These are phyloP conservation scores for Riparia riparia DNA, from an alignment of 2,113 vertebrate genomes.

Conservation along the genomic window DNA sequence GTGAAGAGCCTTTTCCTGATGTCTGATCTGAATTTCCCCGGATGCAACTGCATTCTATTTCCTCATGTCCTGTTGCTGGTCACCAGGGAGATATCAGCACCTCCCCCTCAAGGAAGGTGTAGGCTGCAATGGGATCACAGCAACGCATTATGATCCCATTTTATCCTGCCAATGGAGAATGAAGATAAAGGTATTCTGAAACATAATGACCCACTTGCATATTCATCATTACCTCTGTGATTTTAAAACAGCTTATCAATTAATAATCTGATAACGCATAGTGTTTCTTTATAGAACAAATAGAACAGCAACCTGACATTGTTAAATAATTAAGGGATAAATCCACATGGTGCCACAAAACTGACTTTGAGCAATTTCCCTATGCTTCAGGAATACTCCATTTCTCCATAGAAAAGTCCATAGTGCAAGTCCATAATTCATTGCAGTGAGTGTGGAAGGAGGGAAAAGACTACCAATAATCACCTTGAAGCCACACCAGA, in stretches of 20 bases:
- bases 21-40: not conserved
- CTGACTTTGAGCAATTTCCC: not conserved
- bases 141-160: not conserved
- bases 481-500: not conserved
- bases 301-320: not conserved
- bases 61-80: not conserved
- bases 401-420: not conserved
- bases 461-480: not conserved
- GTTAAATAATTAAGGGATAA: not conserved
- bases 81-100: not conserved
- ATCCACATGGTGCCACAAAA: not conserved
- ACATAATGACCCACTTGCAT: accelerated
- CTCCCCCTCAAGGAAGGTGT: not conserved
- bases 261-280: not conserved
- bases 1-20: not conserved
- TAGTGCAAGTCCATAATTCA: not conserved
- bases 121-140: not conserved
- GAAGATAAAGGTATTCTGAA: not conserved
- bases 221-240: not conserved
- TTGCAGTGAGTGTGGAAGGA: not conserved
- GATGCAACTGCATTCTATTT: not conserved
- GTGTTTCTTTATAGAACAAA: not conserved
- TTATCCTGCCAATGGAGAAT: not conserved
- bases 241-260: not conserved
- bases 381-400: not conserved